These are phyloP conservation scores for Felis catus DNA, from an alignment of 2,113 vertebrate genomes.

Conservation along the genomic window F.catus_Fca126_mat1.0 CM031418.1:75640001-75640500, in stretches of 20 bases:
- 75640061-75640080: conserved; percentile 28
- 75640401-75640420: neutral
- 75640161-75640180: neutral
- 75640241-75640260: neutral
- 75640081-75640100: neutral
- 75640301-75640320: neutral
- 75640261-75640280: neutral
- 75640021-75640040: conserved; percentile 32
- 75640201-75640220: neutral
- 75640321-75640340: neutral
- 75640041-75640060: conserved; percentile 32
- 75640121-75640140: neutral
- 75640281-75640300: neutral
- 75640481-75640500: neutral
- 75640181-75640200: conserved; percentile 8
- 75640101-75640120: conserved; percentile 51
- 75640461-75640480: neutral
- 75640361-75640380: neutral
- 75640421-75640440: neutral
- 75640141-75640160: neutral
- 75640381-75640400: neutral
- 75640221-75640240: neutral
- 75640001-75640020: neutral
- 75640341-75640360: neutral
- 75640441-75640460: neutral